Percentiles rank a stretch among this genome's conserved stretches.
These are phyloP conservation scores for Pseudomyrmex pallidus DNA, from an alignment of 1,140 invertebrate species.

Conservation along the genomic window DNA sequence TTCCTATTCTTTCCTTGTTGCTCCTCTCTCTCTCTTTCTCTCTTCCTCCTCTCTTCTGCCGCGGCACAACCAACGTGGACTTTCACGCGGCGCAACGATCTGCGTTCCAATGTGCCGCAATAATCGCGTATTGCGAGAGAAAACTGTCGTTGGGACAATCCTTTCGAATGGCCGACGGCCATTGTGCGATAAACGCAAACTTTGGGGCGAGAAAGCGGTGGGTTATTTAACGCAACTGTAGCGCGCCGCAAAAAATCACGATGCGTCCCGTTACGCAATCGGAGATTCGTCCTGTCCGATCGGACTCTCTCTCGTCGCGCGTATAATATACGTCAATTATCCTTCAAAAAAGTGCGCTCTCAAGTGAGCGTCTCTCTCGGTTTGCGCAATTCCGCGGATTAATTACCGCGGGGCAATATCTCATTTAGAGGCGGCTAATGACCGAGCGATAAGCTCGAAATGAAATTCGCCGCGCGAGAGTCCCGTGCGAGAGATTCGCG, in stretches of 20 bases:
- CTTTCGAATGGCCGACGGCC: constrained; percentile 22
- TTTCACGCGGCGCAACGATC: constrained; percentile 76
- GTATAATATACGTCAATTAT: constrained; percentile 56
- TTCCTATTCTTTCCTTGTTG: constrained; percentile 35
- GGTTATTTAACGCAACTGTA: constrained; percentile 53
- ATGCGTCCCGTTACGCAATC: constrained; percentile 33
- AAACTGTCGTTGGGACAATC: constrained; percentile 66
- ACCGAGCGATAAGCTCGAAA: neutral
- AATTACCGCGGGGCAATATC: constrained; percentile 16
- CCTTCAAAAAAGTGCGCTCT: neutral
- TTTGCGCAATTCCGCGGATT: constrained; percentile 28
- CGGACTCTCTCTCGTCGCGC: constrained; percentile 3
- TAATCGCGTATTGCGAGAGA: constrained; percentile 78
- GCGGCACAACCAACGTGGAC: constrained; percentile 61
- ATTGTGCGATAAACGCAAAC: constrained; percentile 47
- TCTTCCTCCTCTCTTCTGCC: constrained; percentile 37
- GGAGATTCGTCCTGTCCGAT: neutral
- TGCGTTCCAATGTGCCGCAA: constrained; percentile 74
- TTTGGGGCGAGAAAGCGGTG: constrained; percentile 63
- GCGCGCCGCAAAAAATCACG: constrained; percentile 34
- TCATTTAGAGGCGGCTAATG: neutral
- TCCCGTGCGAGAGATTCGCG: no score
- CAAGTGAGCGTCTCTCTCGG: no score
- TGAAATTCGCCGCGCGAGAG: neutral
- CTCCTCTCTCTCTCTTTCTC: constrained; percentile 56